Evolutionary conservation across 2,113 vertebrate species (phyloP).

Genomic region (Oreochromis aureus): DNA sequence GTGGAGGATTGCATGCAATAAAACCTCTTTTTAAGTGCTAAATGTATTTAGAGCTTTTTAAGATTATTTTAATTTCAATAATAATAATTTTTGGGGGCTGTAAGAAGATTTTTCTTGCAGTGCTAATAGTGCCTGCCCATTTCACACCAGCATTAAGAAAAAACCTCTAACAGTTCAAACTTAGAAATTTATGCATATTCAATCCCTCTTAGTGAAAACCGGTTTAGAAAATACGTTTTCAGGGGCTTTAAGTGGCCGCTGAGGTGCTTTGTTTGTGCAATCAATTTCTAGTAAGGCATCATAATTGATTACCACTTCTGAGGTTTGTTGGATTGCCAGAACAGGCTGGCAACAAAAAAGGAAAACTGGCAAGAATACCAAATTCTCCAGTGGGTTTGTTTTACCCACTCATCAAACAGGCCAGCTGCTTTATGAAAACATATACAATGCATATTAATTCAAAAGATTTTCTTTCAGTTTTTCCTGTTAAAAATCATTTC

Average conservation of each 20-base stretch:
- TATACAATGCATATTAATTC: not conserved
- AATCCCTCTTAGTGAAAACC: not conserved
- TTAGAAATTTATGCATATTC: not conserved
- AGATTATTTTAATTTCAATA: not conserved
- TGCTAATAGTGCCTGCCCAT: not conserved
- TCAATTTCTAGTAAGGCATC: not conserved
- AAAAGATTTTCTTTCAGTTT: not conserved
- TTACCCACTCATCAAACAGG: not conserved
- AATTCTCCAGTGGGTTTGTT: not conserved
- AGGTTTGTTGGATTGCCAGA: not conserved
- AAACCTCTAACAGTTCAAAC: not conserved
- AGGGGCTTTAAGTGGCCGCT: not conserved
- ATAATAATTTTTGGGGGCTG: not conserved
- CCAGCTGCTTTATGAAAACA: not conserved
- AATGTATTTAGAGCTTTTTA: not conserved
- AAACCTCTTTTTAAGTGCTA: not conserved
- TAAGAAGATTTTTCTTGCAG: not conserved
- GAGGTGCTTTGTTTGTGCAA: not conserved
- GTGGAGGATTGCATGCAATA: not conserved
- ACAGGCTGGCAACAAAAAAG: not conserved
- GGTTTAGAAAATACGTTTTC: not conserved
- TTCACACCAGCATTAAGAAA: not conserved
- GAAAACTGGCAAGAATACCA: not conserved
- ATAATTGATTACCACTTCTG: not conserved
- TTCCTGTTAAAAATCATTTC: not conserved